phyloP scores from a whole-genome alignment of 2,113 vertebrate genomes.

The Oryzias curvinotus region DNA sequence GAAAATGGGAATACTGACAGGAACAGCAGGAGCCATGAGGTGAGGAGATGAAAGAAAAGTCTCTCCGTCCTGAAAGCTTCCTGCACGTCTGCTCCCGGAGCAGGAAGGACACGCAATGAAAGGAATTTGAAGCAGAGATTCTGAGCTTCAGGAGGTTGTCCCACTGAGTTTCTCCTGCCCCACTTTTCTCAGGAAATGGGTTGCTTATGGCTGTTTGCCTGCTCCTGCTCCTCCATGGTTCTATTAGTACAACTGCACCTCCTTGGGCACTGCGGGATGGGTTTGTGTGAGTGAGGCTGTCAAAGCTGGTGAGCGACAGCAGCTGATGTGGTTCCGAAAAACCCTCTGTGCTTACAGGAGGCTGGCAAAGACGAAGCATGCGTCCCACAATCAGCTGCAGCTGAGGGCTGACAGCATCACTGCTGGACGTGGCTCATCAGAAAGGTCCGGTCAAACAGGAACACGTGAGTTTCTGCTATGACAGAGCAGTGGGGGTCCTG shows the following conservation, averaged over 20 bases:
- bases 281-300: too few species aligned
- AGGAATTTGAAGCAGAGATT: conserved; percentile 44
- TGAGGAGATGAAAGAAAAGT: conserved; percentile 63
- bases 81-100: conserved; percentile 36
- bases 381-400: too few species aligned
- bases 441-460: too few species aligned
- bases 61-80: conserved; percentile 53
- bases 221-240: conserved; percentile 2
- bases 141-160: conserved; percentile 52
- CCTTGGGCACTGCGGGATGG: conserved; percentile 17
- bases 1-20: conserved; percentile 18
- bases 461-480: too few species aligned
- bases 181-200: conserved; percentile 35
- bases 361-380: too few species aligned
- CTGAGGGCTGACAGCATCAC: too few species aligned
- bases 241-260: neutral
- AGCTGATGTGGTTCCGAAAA: too few species aligned
- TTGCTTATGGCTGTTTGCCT: conserved; percentile 32
- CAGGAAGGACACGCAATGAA: conserved; percentile 44
- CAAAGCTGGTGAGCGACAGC: too few species aligned
- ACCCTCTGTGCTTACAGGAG: too few species aligned
- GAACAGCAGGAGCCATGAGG: conserved; percentile 34
- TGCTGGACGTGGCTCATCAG: too few species aligned
- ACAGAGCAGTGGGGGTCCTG: too few species aligned
- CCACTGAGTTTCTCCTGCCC: conserved; percentile 38